A percentile compares a stretch with the other conserved stretches of the same genome.
Conservation (phyloP, 92 coral and sea anemone species). For the Zoanthus sansibaricus region DNA sequence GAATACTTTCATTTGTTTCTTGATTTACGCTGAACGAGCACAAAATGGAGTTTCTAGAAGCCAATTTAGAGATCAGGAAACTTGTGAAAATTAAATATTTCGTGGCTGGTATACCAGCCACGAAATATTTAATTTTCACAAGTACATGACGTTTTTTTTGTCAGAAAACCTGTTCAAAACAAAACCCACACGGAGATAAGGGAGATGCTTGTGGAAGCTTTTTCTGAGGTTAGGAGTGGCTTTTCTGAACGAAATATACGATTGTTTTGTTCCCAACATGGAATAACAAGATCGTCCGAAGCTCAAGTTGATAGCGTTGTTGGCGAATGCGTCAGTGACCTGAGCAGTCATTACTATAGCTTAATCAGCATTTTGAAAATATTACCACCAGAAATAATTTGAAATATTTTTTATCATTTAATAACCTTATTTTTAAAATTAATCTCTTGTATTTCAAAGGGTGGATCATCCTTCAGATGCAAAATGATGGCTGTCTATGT, state of each 20-base stretch:
- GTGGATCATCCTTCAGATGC: constrained; percentile 44
- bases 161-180: constrained; percentile 26
- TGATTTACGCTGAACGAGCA: neutral
- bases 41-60: constrained; percentile 1
- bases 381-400: constrained; percentile 5
- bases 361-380: neutral
- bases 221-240: constrained; percentile 57
- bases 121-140: no score
- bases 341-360: constrained; percentile 17
- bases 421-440: neutral
- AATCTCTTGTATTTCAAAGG: constrained; percentile 22
- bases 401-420: neutral
- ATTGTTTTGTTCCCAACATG: constrained; percentile 60
- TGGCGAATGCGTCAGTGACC: constrained; percentile 49
- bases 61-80: constrained; percentile 1
- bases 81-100: no score
- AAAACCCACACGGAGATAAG: constrained; percentile 30
- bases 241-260: constrained; percentile 46
- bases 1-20: neutral
- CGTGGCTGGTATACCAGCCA: no score
- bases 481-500: constrained; percentile 55
- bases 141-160: no score
- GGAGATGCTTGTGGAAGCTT: constrained; percentile 39
- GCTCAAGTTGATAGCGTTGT: constrained; percentile 48
- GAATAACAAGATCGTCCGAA: constrained; percentile 34